A percentile compares a stretch with the other conserved stretches of the same genome.
These are phyloP conservation scores for Aphelenchoides besseyi DNA, from an alignment of 1,140 invertebrate genomes.

Conservation along the genomic window DNA sequence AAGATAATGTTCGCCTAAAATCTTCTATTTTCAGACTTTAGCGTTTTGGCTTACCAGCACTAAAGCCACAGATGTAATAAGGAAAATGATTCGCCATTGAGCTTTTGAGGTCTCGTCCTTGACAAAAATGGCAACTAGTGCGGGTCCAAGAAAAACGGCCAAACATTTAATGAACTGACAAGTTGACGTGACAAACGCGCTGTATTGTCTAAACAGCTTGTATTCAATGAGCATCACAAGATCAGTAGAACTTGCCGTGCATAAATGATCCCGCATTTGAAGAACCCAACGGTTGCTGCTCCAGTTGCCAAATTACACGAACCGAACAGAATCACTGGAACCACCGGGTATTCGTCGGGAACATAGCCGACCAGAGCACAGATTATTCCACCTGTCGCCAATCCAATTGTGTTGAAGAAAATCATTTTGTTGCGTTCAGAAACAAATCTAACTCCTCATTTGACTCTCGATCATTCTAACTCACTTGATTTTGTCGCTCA, in stretches of 20 bases:
- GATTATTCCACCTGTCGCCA: conserved; percentile 28
- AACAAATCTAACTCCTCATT: conserved; percentile 22
- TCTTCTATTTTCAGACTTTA: background rate
- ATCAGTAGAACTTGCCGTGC: conserved; percentile 5
- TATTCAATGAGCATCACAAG: background rate
- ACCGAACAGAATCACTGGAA: conserved; percentile 33
- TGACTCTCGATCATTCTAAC: too few species aligned
- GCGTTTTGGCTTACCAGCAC: background rate
- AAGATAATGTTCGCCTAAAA: conserved; percentile 2
- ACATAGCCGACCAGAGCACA: background rate
- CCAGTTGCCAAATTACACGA: conserved; percentile 26
- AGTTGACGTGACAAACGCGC: conserved; percentile 3
- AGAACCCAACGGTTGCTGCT: conserved; percentile 39
- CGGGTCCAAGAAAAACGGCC: conserved; percentile 17
- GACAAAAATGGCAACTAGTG: conserved; percentile 16
- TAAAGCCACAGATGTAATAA: conserved; percentile 6
- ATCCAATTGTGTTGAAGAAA: conserved; percentile 37
- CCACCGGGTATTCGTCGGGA: conserved; percentile 16
- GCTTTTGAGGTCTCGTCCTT: conserved; percentile 11
- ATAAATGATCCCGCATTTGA: conserved; percentile 40
- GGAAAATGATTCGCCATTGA: conserved; percentile 22
- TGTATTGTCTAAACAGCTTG: conserved; percentile 19
- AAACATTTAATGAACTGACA: conserved; percentile 26
- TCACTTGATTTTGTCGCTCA: conserved; percentile 13
- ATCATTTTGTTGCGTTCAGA: conserved; percentile 38